Base-by-base conservation (phyloP, 2,797 vertebrate species). In the Myotis myotis region DNA sequence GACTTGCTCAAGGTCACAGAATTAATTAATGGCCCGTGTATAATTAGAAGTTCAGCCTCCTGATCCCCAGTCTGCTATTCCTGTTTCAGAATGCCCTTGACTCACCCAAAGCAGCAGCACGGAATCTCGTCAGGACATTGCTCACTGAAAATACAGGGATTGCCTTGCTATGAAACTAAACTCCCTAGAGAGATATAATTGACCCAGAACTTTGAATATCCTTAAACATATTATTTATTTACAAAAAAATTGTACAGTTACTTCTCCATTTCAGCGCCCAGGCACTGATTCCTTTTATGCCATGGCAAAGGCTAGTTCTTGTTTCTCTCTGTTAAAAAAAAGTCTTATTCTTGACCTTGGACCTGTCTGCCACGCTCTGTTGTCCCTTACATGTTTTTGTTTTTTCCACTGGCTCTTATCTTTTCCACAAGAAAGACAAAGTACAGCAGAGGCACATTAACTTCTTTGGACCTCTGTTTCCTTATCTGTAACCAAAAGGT, bases 1-100 rank as follows among this genome's bases (percentile, higher is more conserved):
- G 51, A 87, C 70, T 87, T 30, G 53, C 16, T 94, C 16, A 89
- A n/a, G 76, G 91, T 95, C 36, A 49, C 8, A 95, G 33, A 76
- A 53, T 55, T 47, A 64, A 95, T 51, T 89, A 74, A 57, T 19
- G 25, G 23, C 36, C 44, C 47, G 86, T 53, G 36, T 53, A 62
- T 47, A 92, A 83, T 38, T 55, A 51, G n/a, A 62, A 70, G 41
- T 49, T 94, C 49, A 70, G 51, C 82, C 13, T 80, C 19, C 78
- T 72, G 75, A 75, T 41, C 10, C 23, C 16, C 9, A 33, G 30
- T 17, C 44, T 93, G 30, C 53, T 3, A 4, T 71, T 44, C 87
- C 78, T 62, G 28, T 62, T 62, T 84, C 38, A 72, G 80, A 74
- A 72, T 44, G 44, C 57, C 25, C 51, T n/a, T 16, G 30, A 76